Percentiles rank a stretch among this genome's conserved stretches.
Conservation (phyloP, 2,113 vertebrate genomes). For the Arenaria interpres region DNA sequence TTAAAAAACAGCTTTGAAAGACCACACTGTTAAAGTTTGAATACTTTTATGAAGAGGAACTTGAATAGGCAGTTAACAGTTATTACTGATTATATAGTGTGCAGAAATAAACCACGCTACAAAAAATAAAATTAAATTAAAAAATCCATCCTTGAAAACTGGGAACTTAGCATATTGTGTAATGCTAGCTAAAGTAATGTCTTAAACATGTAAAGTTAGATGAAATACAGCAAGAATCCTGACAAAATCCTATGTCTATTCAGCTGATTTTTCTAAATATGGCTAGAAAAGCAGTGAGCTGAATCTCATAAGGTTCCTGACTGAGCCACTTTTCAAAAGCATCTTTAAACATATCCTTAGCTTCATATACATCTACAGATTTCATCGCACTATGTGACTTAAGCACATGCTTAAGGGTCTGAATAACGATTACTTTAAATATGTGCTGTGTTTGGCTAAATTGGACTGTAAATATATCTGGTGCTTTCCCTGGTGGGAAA, state of each 20-base stretch:
- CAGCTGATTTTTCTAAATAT: neutral
- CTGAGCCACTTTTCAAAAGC: neutral
- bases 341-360: neutral
- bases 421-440: neutral
- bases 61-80: neutral
- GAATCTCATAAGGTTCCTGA: neutral
- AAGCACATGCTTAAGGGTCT: neutral
- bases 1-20: neutral
- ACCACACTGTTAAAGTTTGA: neutral
- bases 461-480: neutral
- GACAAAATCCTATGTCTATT: neutral
- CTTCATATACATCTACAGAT: neutral
- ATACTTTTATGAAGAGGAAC: neutral
- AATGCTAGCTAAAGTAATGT: neutral
- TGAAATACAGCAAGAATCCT: neutral
- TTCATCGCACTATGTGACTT: neutral
- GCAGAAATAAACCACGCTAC: neutral
- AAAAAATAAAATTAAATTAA: neutral
- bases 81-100: neutral
- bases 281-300: neutral
- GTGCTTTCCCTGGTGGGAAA: neutral
- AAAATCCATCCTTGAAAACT: neutral
- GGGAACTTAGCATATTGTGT: neutral
- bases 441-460: neutral
- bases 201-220: neutral